Conservation (phyloP, 2,797 vertebrate species). For the Parauchenoglanis punctatus region DNA sequence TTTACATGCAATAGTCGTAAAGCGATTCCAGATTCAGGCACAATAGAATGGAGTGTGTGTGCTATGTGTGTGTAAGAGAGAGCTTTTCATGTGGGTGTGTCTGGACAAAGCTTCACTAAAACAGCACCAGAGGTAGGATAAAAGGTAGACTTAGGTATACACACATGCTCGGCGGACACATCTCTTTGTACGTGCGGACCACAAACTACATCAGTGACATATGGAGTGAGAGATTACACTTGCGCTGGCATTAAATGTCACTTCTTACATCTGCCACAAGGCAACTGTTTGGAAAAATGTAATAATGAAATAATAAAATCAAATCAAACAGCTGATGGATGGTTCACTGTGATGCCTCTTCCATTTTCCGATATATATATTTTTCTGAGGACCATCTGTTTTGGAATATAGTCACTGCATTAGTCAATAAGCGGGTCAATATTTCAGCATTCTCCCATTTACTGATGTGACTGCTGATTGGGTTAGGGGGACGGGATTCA, state of each 20-base stretch:
- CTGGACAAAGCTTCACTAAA: background rate
- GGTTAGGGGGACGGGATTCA: conserved; percentile 24
- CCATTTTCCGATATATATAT: conserved; percentile 10
- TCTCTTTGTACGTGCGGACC: background rate
- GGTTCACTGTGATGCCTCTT: conserved; percentile 8
- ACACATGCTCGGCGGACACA: background rate
- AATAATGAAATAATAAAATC: conserved; percentile 30
- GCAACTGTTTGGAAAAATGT: conserved; percentile 39
- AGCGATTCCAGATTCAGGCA: conserved; percentile 39
- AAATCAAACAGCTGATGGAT: conserved; percentile 40
- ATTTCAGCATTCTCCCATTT: conserved; percentile 18
- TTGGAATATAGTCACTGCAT: conserved; percentile 31
- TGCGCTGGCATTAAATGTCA: conserved; percentile 35
- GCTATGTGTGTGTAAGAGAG: background rate
- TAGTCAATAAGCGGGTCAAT: conserved; percentile 46
- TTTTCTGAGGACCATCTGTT: conserved; percentile 40
- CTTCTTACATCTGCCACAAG: conserved; percentile 34
- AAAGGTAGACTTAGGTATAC: background rate
- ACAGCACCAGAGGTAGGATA: background rate
- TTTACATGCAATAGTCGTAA: conserved; percentile 24
- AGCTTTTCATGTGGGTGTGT: conserved; percentile 8
- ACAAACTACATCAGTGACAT: conserved; percentile 4
- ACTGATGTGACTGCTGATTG: conserved; percentile 37
- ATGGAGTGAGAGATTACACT: conserved; percentile 12
- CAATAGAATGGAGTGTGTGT: conserved; percentile 13